Evolutionary conservation across 1,140 invertebrate genomes (phyloP), one percentile per base, ranked within the genome.

Genomic region (Anadara kagoshimensis): DNA sequence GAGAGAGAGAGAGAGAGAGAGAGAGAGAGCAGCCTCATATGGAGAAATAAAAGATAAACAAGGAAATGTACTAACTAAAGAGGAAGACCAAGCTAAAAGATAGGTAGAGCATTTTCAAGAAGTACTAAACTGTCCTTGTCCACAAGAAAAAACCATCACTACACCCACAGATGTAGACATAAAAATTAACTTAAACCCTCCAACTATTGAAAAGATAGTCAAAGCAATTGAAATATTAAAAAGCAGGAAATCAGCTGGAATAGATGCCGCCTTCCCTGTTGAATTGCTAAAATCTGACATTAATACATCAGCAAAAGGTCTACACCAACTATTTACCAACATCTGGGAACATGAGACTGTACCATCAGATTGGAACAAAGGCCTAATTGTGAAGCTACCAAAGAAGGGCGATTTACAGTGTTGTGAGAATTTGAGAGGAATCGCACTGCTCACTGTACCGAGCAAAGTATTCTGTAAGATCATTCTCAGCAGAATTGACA

Each of bases 101-200:
- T 68, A 41, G 66, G 41, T 68, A 24, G 3, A 68, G 22, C 53
- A 67, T 22, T 67, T 67, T 53, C 36, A 67, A 57, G 53, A 57
- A 36, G 66, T 58, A 14, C 43, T 57, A 18, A 68, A 68, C 43
- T 68, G 53, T 16, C 20, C 66, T 26, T 41, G 58, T 26, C 53
- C 66, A 51, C 4, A 20, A 36, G 20, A 12, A 5, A 11, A 57
- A n/a, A n/a, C n/a, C n/a, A n/a, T n/a, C n/a, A n/a, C n/a, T n/a
- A n/a, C n/a, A n/a, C n/a, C n/a, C n/a, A 20, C 20, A 24, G 54
- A 29, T 10, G 54, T 58, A 58, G n/a, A 58, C 24, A 7, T 47
- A 5, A 14, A 68, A 14, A 56, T 67, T 44, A 49, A 58, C 29
- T 45, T 26, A 7, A 53, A 49, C 12, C 66, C 16, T 12, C 54